phyloP scores from a whole-genome alignment of 2,888 invertebrate species.

The Phalangium opilio region DNA sequence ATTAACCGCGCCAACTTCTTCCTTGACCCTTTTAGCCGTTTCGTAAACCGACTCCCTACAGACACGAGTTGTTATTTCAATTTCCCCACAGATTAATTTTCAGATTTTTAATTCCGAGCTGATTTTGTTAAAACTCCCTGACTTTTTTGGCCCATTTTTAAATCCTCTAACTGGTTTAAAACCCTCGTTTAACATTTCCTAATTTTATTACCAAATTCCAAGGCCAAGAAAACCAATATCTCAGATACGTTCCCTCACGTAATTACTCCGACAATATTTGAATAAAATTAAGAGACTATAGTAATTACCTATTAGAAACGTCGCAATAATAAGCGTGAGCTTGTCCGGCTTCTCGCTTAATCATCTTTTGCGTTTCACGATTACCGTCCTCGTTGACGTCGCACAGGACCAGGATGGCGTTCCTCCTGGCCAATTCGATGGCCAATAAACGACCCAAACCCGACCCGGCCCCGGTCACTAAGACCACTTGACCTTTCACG shows the following conservation, averaged over 20 bases:
- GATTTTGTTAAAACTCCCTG: no score
- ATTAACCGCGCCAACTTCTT: conserved; percentile 63
- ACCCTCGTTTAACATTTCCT: no score
- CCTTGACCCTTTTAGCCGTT: conserved; percentile 51
- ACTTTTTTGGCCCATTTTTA: no score
- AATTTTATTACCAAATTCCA: no score
- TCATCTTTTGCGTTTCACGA: conserved; percentile 59
- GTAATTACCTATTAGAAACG: conserved; percentile 48
- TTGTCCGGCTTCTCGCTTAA: conserved; percentile 48
- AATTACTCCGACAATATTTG: no score
- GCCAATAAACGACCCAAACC: conserved; percentile 67
- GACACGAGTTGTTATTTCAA: no score
- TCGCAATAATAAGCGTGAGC: conserved; percentile 68
- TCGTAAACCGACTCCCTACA: conserved; percentile 63
- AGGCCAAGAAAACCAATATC: no score
- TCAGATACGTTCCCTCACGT: no score
- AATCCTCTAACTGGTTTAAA: no score
- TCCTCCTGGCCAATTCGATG: conserved; percentile 52
- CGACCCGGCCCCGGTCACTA: conserved; percentile 77
- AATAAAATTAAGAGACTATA: no score
- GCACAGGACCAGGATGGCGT: conserved; percentile 69
- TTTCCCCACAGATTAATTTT: no score
- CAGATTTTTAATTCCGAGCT: no score
- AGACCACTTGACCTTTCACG: conserved; percentile 54
- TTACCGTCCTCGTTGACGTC: conserved; percentile 60